phyloP scores from a whole-genome alignment of 2,797 vertebrate genomes.

The Kryptolebias ocellatus region DNA sequence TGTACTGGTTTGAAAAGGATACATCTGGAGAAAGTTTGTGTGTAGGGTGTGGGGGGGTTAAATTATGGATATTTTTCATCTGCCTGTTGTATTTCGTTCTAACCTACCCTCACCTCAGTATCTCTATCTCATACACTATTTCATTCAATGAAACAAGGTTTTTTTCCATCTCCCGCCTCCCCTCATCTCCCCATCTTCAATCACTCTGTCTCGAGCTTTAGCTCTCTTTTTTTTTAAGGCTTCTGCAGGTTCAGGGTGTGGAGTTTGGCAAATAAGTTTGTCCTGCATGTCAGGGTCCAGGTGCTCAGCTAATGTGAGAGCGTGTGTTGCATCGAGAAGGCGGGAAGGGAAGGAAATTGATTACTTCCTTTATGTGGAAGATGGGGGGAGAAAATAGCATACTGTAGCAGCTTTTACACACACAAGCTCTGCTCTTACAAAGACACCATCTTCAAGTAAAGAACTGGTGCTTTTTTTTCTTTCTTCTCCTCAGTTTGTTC shows the following conservation, averaged over 20 bases:
- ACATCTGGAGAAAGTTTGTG: neutral
- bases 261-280: conserved; percentile 62
- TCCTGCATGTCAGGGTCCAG: conserved; percentile 60
- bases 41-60: neutral
- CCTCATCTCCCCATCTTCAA: conserved; percentile 3
- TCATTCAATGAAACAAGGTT: conserved; percentile 30
- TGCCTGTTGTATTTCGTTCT: conserved; percentile 25
- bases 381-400: conserved; percentile 63
- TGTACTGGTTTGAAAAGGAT: neutral
- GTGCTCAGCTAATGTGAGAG: conserved; percentile 47
- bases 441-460: conserved; percentile 34
- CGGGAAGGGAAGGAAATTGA: conserved; percentile 72
- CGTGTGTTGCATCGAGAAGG: conserved; percentile 63
- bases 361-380: conserved; percentile 74
- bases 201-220: conserved; percentile 34
- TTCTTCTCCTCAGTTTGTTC: conserved; percentile 46
- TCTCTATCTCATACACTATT: conserved; percentile 31
- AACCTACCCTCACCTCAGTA: conserved; percentile 27
- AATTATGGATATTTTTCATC: conserved; percentile 18
- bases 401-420: conserved; percentile 49
- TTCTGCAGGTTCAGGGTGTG: conserved; percentile 10
- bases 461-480: conserved; percentile 41
- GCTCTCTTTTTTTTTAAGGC: conserved; percentile 37
- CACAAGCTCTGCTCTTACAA: conserved; percentile 9
- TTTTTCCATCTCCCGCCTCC: neutral